These are phyloP conservation scores for Rhizomys pruinosus DNA, from an alignment of 2,113 vertebrate genomes.

Conservation along the genomic window DNA sequence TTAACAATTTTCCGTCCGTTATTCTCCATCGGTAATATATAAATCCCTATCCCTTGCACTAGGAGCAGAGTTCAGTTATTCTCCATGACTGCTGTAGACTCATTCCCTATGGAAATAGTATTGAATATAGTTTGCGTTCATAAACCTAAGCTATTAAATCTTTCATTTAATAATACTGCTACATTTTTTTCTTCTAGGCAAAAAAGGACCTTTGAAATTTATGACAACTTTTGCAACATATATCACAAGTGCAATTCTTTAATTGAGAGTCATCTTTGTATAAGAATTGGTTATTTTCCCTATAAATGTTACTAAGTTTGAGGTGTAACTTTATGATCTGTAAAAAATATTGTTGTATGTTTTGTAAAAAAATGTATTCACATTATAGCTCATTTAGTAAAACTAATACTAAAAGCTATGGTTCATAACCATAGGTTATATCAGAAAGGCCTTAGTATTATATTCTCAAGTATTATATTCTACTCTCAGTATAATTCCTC, in stretches of 20 bases:
- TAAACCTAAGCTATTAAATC: neutral
- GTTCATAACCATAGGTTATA: neutral
- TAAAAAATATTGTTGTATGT: neutral
- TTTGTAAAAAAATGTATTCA: neutral
- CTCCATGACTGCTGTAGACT: neutral
- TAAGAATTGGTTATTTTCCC: neutral
- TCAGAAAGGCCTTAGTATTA: neutral
- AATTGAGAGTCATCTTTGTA: neutral
- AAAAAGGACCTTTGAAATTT: neutral
- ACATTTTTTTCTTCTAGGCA: neutral
- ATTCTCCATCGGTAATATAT: neutral
- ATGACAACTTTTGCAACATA: neutral
- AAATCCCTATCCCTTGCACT: neutral
- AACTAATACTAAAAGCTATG: neutral
- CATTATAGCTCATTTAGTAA: neutral
- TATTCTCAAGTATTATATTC: neutral
- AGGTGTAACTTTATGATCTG: fast-evolving
- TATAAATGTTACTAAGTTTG: neutral
- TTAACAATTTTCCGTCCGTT: neutral
- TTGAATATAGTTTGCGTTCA: neutral
- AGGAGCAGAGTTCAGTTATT: neutral
- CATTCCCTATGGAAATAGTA: neutral
- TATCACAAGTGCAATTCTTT: neutral
- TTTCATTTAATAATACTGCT: neutral
- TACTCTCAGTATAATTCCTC: neutral